Conservation (phyloP, 1,140 invertebrate species). For the Hylaeus anthracinus region DNA sequence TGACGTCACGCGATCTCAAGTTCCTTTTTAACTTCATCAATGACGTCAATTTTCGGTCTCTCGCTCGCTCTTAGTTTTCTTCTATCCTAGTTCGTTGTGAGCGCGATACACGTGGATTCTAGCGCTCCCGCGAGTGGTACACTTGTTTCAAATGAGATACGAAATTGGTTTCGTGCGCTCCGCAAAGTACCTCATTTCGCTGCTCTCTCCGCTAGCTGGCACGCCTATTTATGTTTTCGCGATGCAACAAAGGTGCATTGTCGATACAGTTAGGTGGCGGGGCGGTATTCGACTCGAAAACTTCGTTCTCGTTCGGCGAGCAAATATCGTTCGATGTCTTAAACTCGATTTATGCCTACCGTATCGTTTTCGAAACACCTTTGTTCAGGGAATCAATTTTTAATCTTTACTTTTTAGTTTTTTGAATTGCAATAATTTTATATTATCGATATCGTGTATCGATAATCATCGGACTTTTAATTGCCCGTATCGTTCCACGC, state of each 20-base stretch:
- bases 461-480: too few relatives aligned
- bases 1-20: background rate
- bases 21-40: background rate
- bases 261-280: background rate
- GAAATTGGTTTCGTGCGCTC: conserved; percentile 47
- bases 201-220: background rate
- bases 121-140: conserved; percentile 24
- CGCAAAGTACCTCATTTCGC: conserved; percentile 49
- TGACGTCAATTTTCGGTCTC: conserved; percentile 17
- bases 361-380: background rate
- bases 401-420: too few relatives aligned
- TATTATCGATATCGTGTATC: too few relatives aligned
- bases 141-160: conserved; percentile 36
- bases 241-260: conserved; percentile 25
- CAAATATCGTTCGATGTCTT: background rate
- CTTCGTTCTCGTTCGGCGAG: background rate
- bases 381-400: background rate
- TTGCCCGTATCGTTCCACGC: too few relatives aligned
- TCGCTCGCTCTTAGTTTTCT: conserved; percentile 2
- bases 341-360: too few relatives aligned
- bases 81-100: conserved; percentile 1
- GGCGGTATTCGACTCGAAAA: conserved; percentile 7
- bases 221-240: conserved; percentile 34
- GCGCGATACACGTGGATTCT: conserved; percentile 18
- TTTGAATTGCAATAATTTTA: too few relatives aligned